Conservation (phyloP, 1,140 invertebrate genomes). For the Drosophila ananassae region DNA sequence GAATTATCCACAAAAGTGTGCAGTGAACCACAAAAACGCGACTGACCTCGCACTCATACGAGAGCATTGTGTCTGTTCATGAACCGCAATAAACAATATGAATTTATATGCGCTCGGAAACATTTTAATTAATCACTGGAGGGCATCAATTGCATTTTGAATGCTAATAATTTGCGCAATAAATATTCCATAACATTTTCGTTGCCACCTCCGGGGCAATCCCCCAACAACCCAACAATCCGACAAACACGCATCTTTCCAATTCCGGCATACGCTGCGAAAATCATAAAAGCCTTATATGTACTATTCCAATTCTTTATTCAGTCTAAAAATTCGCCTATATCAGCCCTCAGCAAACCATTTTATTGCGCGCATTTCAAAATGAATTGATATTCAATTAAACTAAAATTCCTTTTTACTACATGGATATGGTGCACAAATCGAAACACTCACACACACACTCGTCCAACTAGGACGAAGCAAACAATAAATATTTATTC, state of each 20-base stretch:
- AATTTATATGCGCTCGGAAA: constrained; percentile 77
- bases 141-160: constrained; percentile 81
- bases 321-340: not conserved
- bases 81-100: constrained; percentile 71
- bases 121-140: constrained; percentile 81
- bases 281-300: constrained; percentile 18
- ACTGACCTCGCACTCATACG: constrained; percentile 34
- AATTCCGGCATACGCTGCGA: not conserved
- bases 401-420: constrained; percentile 46
- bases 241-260: not conserved
- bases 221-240: not conserved
- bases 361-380: constrained; percentile 45
- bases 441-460: not conserved
- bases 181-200: constrained; percentile 67
- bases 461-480: constrained; percentile 28
- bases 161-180: constrained; percentile 78
- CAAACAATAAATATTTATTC: constrained; percentile 81
- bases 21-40: constrained; percentile 53
- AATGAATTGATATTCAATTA: constrained; percentile 82
- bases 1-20: constrained; percentile 21
- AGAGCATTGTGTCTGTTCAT: constrained; percentile 26
- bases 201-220: constrained; percentile 7
- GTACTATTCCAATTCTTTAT: constrained; percentile 14
- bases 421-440: constrained; percentile 3
- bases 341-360: not conserved